These are phyloP conservation scores for Pseudococcus jackbeardsleyi DNA, from an alignment of 2,888 invertebrate species.

Conservation along the genomic window DNA sequence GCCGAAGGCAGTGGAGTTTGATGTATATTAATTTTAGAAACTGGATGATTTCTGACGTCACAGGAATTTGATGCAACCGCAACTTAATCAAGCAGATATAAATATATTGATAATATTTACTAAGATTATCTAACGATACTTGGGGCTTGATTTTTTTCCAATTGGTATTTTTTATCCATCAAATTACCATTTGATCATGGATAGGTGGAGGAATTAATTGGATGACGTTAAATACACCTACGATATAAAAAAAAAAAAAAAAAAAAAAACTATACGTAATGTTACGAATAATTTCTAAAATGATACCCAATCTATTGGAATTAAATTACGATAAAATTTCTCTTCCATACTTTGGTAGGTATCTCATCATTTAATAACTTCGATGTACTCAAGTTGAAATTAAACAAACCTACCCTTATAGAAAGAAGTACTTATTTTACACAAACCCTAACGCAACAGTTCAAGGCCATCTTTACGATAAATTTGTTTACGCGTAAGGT, in stretches of 20 bases:
- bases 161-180: too few species aligned
- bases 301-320: too few species aligned
- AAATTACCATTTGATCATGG: too few species aligned
- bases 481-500: slow-evolving; percentile 18
- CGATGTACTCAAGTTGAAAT: neutral
- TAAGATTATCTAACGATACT: too few species aligned
- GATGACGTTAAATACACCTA: too few species aligned
- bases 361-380: neutral
- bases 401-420: neutral
- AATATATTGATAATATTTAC: too few species aligned
- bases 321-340: neutral
- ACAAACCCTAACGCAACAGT: slow-evolving; percentile 17
- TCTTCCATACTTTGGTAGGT: too few species aligned
- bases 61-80: neutral
- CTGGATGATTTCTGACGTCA: neutral
- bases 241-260: too few species aligned
- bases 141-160: too few species aligned
- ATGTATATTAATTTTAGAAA: neutral
- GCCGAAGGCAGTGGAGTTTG: neutral
- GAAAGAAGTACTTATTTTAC: neutral
- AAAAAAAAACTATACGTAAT: too few species aligned
- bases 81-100: neutral
- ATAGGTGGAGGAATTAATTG: too few species aligned
- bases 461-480: slow-evolving; percentile 49
- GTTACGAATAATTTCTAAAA: too few species aligned